These are phyloP conservation scores for Fissipunctia ypsillon DNA, from an alignment of 2,888 invertebrate genomes.

Conservation along the genomic window DNA sequence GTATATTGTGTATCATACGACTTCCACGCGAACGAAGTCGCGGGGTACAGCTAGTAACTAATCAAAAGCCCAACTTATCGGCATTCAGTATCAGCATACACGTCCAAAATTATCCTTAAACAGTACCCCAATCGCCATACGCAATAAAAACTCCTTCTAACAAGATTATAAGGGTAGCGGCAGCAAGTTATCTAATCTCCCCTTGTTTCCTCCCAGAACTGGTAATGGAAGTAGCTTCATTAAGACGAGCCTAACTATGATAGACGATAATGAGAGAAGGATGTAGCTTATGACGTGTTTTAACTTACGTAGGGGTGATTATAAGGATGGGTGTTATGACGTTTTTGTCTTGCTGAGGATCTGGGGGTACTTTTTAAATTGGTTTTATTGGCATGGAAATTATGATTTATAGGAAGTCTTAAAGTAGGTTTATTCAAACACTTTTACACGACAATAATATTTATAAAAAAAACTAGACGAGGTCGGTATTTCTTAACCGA, in stretches of 20 bases:
- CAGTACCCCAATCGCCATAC: conserved; percentile 5
- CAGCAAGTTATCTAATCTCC: conserved; percentile 81
- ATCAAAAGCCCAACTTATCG: neutral
- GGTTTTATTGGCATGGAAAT: conserved; percentile 5
- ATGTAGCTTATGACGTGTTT: conserved; percentile 65
- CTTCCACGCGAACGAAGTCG: too few species aligned
- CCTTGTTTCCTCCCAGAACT: conserved; percentile 78
- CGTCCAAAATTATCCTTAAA: conserved; percentile 32
- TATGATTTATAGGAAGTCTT: neutral
- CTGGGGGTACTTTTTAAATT: conserved; percentile 15
- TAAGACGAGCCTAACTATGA: conserved; percentile 71
- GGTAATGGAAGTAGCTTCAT: conserved; percentile 73
- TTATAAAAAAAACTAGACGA: too few species aligned
- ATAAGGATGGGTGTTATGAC: conserved; percentile 28
- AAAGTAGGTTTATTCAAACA: too few species aligned
- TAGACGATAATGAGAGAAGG: conserved; percentile 72
- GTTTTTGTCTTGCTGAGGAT: conserved; percentile 4
- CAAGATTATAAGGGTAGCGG: conserved; percentile 73
- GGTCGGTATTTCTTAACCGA: too few species aligned
- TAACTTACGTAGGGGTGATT: conserved; percentile 41
- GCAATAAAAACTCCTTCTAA: conserved; percentile 70
- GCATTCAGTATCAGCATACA: conserved; percentile 5
- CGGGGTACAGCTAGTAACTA: too few species aligned
- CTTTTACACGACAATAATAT: too few species aligned
- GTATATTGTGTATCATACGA: too few species aligned